Evolutionary conservation across 2,888 invertebrate genomes (phyloP).

Genomic region (Temnothorax ravouxi): DNA sequence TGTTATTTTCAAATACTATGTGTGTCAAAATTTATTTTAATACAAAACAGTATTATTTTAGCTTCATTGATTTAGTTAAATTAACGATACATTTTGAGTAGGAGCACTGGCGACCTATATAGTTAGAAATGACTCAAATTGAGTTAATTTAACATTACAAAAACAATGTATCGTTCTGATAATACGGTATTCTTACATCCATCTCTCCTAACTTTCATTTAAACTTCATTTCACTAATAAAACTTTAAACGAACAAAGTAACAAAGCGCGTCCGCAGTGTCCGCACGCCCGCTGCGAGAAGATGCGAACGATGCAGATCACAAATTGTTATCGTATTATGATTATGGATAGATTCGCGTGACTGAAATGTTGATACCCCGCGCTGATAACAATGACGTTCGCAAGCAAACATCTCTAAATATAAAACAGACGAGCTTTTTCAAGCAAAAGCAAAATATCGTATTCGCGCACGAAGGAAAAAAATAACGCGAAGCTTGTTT

Average conservation of each 20-base stretch:
- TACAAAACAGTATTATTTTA: too few species aligned
- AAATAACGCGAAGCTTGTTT: neutral
- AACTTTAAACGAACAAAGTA: neutral
- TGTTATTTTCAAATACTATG: too few species aligned
- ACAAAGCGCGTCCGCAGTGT: too few species aligned
- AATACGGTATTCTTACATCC: neutral
- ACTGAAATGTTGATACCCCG: neutral
- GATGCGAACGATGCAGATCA: neutral
- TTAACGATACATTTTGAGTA: too few species aligned
- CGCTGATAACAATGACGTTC: constrained; percentile 7
- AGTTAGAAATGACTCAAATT: too few species aligned
- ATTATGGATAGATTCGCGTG: neutral
- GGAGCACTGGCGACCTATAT: too few species aligned
- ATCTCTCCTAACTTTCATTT: neutral
- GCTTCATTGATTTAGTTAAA: too few species aligned
- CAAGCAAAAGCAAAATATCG: neutral
- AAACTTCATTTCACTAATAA: neutral
- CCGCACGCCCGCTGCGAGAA: neutral
- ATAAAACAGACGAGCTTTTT: constrained; percentile 2
- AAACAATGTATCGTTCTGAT: neutral
- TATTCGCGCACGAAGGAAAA: neutral
- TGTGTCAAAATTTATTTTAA: too few species aligned
- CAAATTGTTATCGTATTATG: constrained; percentile 23
- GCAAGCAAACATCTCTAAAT: constrained; percentile 9
- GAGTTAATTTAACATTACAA: too few species aligned